Evolutionary conservation across 1,140 invertebrate species (phyloP).

Genomic region (Drosophila takahashii): DNA sequence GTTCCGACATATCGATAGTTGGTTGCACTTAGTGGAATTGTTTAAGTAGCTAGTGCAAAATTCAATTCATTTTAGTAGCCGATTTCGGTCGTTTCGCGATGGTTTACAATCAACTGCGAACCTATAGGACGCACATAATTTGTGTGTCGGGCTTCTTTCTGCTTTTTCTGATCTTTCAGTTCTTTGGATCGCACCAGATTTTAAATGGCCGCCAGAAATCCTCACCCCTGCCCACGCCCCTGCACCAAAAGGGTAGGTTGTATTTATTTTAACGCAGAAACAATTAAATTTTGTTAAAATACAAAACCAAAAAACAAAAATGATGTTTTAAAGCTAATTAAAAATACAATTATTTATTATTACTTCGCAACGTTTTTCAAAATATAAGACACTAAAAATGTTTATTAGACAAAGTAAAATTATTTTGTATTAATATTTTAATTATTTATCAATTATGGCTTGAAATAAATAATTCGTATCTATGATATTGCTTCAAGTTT

Average conservation of each 20-base stretch:
- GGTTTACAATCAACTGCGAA: not conserved
- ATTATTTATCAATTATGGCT: too few species aligned
- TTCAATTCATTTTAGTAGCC: not conserved
- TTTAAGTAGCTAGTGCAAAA: not conserved
- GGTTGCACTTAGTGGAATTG: not conserved
- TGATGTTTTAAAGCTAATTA: too few species aligned
- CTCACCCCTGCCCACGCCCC: not conserved
- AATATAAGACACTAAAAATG: too few species aligned
- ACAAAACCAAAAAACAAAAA: too few species aligned
- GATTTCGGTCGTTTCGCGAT: not conserved
- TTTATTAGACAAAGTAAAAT: too few species aligned
- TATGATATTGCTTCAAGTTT: too few species aligned
- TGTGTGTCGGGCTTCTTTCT: not conserved
- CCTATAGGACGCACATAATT: not conserved
- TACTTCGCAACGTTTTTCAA: too few species aligned
- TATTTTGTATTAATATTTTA: too few species aligned
- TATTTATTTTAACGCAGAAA: too few species aligned
- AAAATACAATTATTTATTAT: too few species aligned
- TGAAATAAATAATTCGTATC: too few species aligned
- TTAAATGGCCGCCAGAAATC: not conserved
- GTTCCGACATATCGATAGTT: not conserved
- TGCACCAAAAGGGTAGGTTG: not conserved
- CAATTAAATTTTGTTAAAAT: too few species aligned
- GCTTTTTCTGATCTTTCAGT: not conserved
- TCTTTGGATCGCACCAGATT: not conserved